Conservation (phyloP, 2,888 invertebrate species). For the Nipponacmea schrenckii region DNA sequence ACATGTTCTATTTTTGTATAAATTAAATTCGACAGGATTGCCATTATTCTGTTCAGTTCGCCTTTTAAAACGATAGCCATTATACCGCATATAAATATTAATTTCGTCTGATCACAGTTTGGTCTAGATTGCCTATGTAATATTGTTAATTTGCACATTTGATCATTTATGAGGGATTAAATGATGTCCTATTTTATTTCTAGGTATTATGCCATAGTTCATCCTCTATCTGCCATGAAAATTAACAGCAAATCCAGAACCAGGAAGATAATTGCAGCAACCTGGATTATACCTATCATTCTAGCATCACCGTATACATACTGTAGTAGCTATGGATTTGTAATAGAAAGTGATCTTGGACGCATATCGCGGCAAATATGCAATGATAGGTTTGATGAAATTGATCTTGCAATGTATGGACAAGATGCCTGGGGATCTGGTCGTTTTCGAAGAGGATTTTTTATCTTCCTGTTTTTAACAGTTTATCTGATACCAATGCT, state of each 20-base stretch:
- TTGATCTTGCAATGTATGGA: constrained; percentile 54
- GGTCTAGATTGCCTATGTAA: too few species aligned
- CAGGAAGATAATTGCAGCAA: constrained; percentile 63
- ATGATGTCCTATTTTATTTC: constrained; percentile 25
- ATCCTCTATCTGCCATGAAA: constrained; percentile 68
- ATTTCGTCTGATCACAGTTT: too few species aligned
- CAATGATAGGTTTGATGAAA: constrained; percentile 64
- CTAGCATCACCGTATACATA: constrained; percentile 51
- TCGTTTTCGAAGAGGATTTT: constrained; percentile 62
- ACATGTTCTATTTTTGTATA: too few species aligned
- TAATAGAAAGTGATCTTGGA: constrained; percentile 64
- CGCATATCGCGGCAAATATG: constrained; percentile 66
- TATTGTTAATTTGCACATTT: too few species aligned
- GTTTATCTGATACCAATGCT: constrained; percentile 67
- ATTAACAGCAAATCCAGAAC: constrained; percentile 64
- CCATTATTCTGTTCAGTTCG: too few species aligned
- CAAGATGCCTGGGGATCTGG: constrained; percentile 32
- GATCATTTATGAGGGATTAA: too few species aligned
- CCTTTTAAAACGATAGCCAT: too few species aligned
- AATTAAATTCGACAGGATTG: too few species aligned
- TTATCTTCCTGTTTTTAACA: constrained; percentile 66
- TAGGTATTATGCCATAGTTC: constrained; percentile 70
- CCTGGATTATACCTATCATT: constrained; percentile 64
- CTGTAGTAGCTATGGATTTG: constrained; percentile 49
- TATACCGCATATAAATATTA: too few species aligned